These are phyloP conservation scores for Drosophila funebris DNA, from an alignment of 1,140 invertebrate genomes.

Conservation along the genomic window DNA sequence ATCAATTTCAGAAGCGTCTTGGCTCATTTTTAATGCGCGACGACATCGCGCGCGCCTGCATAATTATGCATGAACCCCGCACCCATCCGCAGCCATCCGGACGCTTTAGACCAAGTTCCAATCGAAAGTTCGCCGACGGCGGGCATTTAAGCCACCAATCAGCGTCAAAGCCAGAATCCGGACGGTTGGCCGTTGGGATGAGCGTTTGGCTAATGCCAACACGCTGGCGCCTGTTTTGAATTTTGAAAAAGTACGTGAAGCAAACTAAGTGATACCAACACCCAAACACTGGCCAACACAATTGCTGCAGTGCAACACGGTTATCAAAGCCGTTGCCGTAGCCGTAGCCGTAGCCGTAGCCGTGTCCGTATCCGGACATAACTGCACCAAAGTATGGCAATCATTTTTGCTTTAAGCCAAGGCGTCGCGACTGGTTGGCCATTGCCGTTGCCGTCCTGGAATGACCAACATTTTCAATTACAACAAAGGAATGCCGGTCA, in stretches of 20 bases:
- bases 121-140: constrained; percentile 32
- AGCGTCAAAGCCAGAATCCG: constrained; percentile 65
- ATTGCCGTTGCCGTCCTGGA: no score
- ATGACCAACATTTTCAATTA: constrained; percentile 83
- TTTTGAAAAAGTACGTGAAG: constrained; percentile 81
- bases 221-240: constrained; percentile 75
- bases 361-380: constrained; percentile 34
- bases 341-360: background rate
- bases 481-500: constrained; percentile 81
- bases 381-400: constrained; percentile 81
- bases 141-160: constrained; percentile 76
- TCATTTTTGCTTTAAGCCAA: constrained; percentile 80
- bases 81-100: background rate
- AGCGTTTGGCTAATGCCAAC: constrained; percentile 66
- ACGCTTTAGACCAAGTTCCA: constrained; percentile 6
- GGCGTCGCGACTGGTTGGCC: constrained; percentile 45
- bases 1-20: constrained; percentile 68
- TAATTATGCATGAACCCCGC: constrained; percentile 74
- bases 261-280: constrained; percentile 1
- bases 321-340: background rate
- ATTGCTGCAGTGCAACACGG: constrained; percentile 49
- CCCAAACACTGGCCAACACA: background rate
- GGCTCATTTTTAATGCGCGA: constrained; percentile 77
- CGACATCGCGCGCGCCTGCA: constrained; percentile 64
- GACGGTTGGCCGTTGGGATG: background rate